A percentile compares a stretch with the other conserved stretches of the same genome.
phyloP scores from a whole-genome alignment of 2,888 invertebrate genomes.

The Hanleya hanleyi region DNA sequence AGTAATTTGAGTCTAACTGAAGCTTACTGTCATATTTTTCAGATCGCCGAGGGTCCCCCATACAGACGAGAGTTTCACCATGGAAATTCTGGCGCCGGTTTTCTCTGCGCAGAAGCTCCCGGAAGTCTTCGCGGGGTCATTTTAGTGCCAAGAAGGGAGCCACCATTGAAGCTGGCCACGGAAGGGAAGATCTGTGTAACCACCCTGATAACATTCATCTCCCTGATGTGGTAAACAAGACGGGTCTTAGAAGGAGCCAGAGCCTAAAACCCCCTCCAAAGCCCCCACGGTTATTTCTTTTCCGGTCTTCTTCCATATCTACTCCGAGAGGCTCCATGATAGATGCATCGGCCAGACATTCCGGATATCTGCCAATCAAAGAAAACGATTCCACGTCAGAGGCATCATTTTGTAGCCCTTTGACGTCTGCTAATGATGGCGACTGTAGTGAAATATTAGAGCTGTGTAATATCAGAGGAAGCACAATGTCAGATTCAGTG shows the following conservation, averaged over 20 bases:
- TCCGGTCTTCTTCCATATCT: slow-evolving; percentile 51
- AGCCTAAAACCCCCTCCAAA: slow-evolving; percentile 61
- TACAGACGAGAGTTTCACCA: slow-evolving; percentile 30
- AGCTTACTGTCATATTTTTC: no score
- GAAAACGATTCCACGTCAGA: not conserved
- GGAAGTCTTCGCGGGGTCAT: not conserved
- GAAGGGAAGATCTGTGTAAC: not conserved
- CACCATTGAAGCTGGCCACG: not conserved
- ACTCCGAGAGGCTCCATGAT: slow-evolving; percentile 48
- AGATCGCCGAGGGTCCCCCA: slow-evolving; percentile 19
- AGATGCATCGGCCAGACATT: slow-evolving; percentile 37
- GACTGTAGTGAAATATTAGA: no score
- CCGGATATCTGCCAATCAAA: slow-evolving; percentile 12
- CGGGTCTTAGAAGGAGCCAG: slow-evolving; percentile 42
- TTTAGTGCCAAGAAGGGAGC: not conserved
- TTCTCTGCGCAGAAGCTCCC: slow-evolving; percentile 36
- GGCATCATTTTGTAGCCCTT: no score
- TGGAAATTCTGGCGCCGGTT: slow-evolving; percentile 59
- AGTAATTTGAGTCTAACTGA: no score
- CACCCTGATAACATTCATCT: slow-evolving; percentile 11
- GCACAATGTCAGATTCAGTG: not conserved
- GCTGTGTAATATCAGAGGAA: no score
- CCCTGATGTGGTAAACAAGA: slow-evolving; percentile 54
- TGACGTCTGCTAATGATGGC: not conserved
- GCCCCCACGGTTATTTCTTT: slow-evolving; percentile 61